These are phyloP conservation scores for Parotocinclus haroldoi DNA, from an alignment of 2,797 vertebrate genomes.

Conservation along the genomic window DNA sequence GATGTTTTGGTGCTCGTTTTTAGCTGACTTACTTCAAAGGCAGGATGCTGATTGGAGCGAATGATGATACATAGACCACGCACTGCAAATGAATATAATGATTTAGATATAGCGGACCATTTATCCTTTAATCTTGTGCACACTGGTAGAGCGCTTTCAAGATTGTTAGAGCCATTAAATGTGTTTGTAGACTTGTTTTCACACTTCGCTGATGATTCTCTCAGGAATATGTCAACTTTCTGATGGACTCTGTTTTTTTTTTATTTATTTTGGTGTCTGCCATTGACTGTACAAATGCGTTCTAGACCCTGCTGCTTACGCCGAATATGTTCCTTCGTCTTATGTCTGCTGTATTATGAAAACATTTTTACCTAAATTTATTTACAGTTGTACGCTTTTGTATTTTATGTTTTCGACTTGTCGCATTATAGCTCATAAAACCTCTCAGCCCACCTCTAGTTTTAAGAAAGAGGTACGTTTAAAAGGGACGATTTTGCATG, in stretches of 20 bases:
- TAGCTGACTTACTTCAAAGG: conserved; percentile 33
- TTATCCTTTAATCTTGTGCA: conserved; percentile 43
- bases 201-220: conserved; percentile 1
- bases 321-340: no score
- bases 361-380: not conserved
- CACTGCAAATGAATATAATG: conserved; percentile 26
- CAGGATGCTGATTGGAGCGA: conserved; percentile 11
- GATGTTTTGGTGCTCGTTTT: conserved; percentile 35
- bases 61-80: conserved; percentile 27
- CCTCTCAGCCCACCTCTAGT: no score
- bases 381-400: no score
- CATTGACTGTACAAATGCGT: not conserved
- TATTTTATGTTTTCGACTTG: no score
- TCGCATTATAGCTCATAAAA: no score
- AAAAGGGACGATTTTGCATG: no score
- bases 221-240: not conserved
- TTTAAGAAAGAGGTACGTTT: no score
- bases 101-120: conserved; percentile 23
- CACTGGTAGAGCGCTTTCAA: not conserved
- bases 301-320: not conserved
- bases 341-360: not conserved
- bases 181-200: not conserved
- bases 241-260: not conserved
- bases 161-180: conserved; percentile 33
- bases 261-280: not conserved